A percentile compares a stretch with the other conserved stretches of the same genome.
Evolutionary conservation across 92 coral and sea anemone genomes (phyloP).

Genomic region (Parazoanthus atlanticus): DNA sequence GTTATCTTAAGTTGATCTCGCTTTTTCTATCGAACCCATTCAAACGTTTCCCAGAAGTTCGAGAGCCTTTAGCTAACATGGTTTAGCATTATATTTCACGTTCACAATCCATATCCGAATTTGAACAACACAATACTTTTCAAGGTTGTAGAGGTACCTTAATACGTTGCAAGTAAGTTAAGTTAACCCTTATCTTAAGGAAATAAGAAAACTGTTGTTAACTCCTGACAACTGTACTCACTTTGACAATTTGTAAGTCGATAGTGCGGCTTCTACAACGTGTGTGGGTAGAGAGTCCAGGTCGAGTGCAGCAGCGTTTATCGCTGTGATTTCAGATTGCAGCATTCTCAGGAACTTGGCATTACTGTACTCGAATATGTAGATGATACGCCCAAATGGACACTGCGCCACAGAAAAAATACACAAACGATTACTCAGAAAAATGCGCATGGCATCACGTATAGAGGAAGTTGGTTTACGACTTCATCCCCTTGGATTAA

Average conservation of each 20-base stretch:
- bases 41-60: not conserved
- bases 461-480: not conserved
- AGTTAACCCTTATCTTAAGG: not conserved
- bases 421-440: not conserved
- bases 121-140: not conserved
- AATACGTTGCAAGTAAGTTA: not conserved
- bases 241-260: conserved; percentile 96
- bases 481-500: not conserved
- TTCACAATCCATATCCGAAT: not conserved
- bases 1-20: not conserved
- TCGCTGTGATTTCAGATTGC: conserved; percentile 74
- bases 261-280: conserved; percentile 94
- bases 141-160: not conserved
- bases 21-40: too few species aligned
- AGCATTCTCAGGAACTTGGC: conserved; percentile 78
- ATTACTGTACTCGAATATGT: conserved; percentile 88
- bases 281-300: conserved; percentile 86
- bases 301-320: conserved; percentile 91
- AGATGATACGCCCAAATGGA: conserved; percentile 87
- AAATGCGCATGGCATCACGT: too few species aligned
- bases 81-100: not conserved
- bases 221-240: conserved; percentile 41
- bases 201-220: not conserved
- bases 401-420: conserved; percentile 59
- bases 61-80: too few species aligned